Percentiles rank a stretch among this genome's conserved stretches.
phyloP scores from a whole-genome alignment of 2,113 vertebrate genomes.

The Pelecanoides urinatrix region DNA sequence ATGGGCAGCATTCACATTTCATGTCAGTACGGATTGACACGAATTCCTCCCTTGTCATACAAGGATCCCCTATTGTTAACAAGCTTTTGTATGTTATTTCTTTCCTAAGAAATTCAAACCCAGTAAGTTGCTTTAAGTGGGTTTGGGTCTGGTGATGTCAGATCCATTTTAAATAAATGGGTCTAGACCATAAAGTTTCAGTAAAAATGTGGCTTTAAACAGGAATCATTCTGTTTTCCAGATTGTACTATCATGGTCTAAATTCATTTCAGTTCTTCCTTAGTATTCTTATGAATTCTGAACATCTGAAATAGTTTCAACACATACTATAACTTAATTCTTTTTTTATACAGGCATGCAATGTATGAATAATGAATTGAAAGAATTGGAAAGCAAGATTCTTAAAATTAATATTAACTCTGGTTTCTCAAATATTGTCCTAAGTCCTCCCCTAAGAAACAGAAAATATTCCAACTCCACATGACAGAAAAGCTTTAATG shows the following conservation, averaged over 20 bases:
- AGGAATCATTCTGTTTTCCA: neutral
- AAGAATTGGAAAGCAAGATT: neutral
- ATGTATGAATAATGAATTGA: neutral
- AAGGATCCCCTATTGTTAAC: neutral
- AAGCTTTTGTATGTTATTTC: neutral
- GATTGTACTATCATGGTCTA: neutral
- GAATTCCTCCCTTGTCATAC: neutral
- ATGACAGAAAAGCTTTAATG: neutral
- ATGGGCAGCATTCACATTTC: neutral
- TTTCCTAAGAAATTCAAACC: neutral
- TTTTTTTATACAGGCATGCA: neutral
- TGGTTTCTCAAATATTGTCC: constrained; percentile 40
- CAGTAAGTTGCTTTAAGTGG: neutral
- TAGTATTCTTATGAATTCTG: neutral
- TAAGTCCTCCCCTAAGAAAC: neutral
- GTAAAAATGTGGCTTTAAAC: neutral
- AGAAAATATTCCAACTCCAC: constrained; percentile 3
- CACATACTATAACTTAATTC: neutral
- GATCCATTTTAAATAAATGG: neutral
- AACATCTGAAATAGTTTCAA: neutral
- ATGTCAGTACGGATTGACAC: neutral
- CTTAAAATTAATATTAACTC: constrained; percentile 18
- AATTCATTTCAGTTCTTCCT: neutral
- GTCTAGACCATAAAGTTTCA: neutral
- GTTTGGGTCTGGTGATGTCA: neutral